phyloP scores from a whole-genome alignment of 2,113 vertebrate genomes.

The Campylomormyrus tamandua region DNA sequence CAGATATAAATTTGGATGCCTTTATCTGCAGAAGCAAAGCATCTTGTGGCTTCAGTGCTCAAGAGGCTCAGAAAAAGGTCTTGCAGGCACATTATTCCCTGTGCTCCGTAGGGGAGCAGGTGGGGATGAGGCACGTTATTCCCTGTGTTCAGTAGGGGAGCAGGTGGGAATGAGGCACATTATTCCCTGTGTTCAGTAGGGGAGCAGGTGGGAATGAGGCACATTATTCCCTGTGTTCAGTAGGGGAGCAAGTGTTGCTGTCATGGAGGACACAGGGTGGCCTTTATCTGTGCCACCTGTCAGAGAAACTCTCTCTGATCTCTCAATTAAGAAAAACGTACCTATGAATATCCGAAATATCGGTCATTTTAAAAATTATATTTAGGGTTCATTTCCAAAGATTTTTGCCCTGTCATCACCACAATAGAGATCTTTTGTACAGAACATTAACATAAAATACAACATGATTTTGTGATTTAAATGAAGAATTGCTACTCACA shows the following conservation, averaged over 20 bases:
- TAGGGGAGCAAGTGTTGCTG: neutral
- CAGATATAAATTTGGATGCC: neutral
- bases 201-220: slow-evolving; percentile 39
- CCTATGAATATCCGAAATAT: neutral
- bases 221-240: slow-evolving; percentile 12
- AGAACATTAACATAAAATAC: neutral
- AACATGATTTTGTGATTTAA: neutral
- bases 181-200: slow-evolving; percentile 16
- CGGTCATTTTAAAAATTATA: neutral
- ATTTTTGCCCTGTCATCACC: neutral
- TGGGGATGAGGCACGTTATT: slow-evolving; percentile 30
- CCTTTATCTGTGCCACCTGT: neutral
- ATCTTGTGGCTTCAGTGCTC: neutral
- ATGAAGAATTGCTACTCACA: neutral
- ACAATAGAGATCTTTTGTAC: neutral
- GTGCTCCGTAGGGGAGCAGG: slow-evolving; percentile 31
- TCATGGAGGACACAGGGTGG: neutral
- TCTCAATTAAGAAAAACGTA: neutral
- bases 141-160: slow-evolving; percentile 23
- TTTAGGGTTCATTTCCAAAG: neutral
- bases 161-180: slow-evolving; percentile 8
- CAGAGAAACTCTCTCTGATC: neutral
- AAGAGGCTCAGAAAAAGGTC: slow-evolving; percentile 5
- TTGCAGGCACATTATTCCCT: slow-evolving; percentile 9
- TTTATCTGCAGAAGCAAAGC: neutral